Base-by-base conservation (phyloP, 2,888 invertebrate species). In the Epistrophella euchroma region DNA sequence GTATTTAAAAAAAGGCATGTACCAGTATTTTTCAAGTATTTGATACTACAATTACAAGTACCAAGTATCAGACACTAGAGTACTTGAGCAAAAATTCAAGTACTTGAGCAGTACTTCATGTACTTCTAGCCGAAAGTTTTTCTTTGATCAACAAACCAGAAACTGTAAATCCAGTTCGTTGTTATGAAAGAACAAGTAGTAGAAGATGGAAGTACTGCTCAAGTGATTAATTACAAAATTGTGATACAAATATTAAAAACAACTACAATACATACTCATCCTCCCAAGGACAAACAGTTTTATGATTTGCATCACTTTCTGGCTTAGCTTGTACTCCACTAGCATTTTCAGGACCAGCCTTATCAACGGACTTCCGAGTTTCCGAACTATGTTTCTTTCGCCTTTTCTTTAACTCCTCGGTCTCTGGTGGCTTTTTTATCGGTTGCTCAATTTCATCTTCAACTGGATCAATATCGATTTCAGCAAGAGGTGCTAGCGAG, bases 221-320 rank as follows among this genome's bases (percentile, higher is more conserved):
- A n/a, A n/a, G n/a, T n/a, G n/a, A n/a, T n/a, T n/a, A n/a, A n/a
- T n/a, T n/a, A n/a, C n/a, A n/a, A n/a, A n/a, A n/a, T n/a, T n/a
- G n/a, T n/a, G n/a, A n/a, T n/a, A n/a, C 4, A 37, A 58, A 25
- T 22, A 25, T 25, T 15, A 22, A 0, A 22, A 17, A 7, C 0
- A 22, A 25, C 5, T 60, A 11, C 1, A 40, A 37, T 68, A 96
- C 97, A 97, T 94, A 97, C 97, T 97, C 97, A 94, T 97, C 97
- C 94, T 97, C 97, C 97, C 98, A 98, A 79, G 97, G 97, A 94
- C 97, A 98, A 91, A 97, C 95, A 93, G 97, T 96, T 93, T 96
- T 97, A 93, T 95, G 94, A 93, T 95, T 95, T 83, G 90, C 91
- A 62, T 90, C 90, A 56, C 86, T 86, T 9, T 87, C 88, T 7